Evolutionary conservation across 1,140 invertebrate genomes (phyloP).

Genomic region (Copidosoma floridanum): DNA sequence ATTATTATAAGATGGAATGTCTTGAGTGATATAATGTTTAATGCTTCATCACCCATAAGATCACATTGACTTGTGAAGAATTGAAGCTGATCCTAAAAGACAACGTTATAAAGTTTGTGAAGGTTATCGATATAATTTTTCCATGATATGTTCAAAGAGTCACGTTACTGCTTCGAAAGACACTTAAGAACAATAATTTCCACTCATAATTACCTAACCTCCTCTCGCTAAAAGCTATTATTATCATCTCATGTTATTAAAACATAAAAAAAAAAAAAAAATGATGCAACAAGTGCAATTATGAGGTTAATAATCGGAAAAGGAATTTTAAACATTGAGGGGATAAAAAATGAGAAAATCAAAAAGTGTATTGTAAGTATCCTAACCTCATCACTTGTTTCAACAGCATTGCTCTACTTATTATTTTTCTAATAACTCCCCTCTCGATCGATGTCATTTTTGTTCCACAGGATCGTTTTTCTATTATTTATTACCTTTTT

Average conservation of each 20-base stretch:
- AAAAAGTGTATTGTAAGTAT: neutral
- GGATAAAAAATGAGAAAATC: neutral
- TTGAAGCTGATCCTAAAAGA: too few species aligned
- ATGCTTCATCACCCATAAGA: too few species aligned
- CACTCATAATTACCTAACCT: too few species aligned
- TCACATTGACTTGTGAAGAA: too few species aligned
- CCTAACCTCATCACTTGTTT: constrained; percentile 3
- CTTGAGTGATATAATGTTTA: too few species aligned
- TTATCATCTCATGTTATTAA: neutral
- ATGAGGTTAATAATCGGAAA: neutral
- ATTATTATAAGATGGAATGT: too few species aligned
- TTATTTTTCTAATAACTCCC: constrained; percentile 26
- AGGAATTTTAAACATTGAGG: too few species aligned
- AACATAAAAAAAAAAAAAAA: neutral
- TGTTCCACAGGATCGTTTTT: constrained; percentile 11
- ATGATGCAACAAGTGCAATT: neutral
- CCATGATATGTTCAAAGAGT: too few species aligned
- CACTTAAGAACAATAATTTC: too few species aligned
- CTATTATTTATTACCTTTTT: constrained; percentile 11
- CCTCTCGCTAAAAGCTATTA: neutral
- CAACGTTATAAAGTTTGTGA: too few species aligned
- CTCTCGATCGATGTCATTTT: constrained; percentile 19
- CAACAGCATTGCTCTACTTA: constrained; percentile 3
- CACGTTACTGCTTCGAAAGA: too few species aligned
- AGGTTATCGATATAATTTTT: too few species aligned